Conservation (phyloP, 2,888 invertebrate species). For the Rhopalosiphum nymphaeae region DNA sequence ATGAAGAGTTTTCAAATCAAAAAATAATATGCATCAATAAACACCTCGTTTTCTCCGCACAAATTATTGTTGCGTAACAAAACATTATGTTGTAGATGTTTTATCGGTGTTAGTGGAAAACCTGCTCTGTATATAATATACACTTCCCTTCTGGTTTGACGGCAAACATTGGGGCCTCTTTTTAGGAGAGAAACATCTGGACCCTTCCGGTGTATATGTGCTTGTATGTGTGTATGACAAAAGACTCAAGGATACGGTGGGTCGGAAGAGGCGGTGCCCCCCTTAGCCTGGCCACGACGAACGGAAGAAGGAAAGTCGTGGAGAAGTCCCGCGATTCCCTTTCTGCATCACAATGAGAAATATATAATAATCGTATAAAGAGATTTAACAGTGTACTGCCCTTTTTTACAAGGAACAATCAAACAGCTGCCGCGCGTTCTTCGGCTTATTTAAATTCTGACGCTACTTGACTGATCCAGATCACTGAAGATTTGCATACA, state of each 20-base stretch:
- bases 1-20: not conserved
- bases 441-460: slow-evolving; percentile 59
- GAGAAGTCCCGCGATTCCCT: slow-evolving; percentile 57
- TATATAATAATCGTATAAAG: slow-evolving; percentile 48
- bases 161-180: slow-evolving; percentile 41
- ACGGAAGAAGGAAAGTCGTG: slow-evolving; percentile 63
- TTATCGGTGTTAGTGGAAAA: slow-evolving; percentile 50
- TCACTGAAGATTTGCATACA: slow-evolving; percentile 53
- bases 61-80: slow-evolving; percentile 36
- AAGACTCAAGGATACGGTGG: slow-evolving; percentile 57
- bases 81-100: slow-evolving; percentile 28
- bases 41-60: not conserved
- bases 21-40: not conserved
- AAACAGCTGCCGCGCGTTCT: slow-evolving; percentile 55
- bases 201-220: slow-evolving; percentile 56
- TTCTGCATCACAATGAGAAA: slow-evolving; percentile 59
- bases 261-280: slow-evolving; percentile 62
- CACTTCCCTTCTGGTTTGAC: slow-evolving; percentile 40
- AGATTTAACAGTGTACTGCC: slow-evolving; percentile 45
- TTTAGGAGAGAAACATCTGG: slow-evolving; percentile 62
- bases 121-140: slow-evolving; percentile 24
- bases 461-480: slow-evolving; percentile 59
- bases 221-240: slow-evolving; percentile 33
- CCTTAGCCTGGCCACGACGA: slow-evolving; percentile 10
- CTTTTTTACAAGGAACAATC: slow-evolving; percentile 53